Base-by-base conservation (phyloP, 2,888 invertebrate species). In the Plagodis dolabraria region DNA sequence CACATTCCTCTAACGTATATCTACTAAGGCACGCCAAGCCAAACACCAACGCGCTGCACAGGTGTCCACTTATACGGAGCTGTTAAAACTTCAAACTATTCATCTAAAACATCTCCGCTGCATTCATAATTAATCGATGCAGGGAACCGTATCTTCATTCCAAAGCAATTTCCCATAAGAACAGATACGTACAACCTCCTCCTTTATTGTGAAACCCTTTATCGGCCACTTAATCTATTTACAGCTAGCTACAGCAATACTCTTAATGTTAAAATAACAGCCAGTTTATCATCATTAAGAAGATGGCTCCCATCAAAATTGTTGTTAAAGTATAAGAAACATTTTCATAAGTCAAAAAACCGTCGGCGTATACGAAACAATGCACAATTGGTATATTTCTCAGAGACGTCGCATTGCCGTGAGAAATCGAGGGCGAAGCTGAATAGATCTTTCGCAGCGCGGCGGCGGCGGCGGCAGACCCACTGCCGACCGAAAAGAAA, bases 401-500 rank as follows among this genome's bases (percentile, higher is more conserved):
- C 64, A 60, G 62, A 63, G 65, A 58, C 61, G 59, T 65, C 59
- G 62, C 60, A 63, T 57, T 60, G 65, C 60, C 67, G 70, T 69
- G 71, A 69, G 69, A 71, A 69, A 69, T 82, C 78, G 78, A 82
- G 83, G 84, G 79, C 83, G 73, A 74, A 76, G 69, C 74, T 75
- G 78, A 80, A 79, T 79, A 75, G 78, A 70, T 64, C 71, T 63
- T 61, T 53, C 67, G 71, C 22, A 22, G 22, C 22, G 22, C 22
- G 22, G 22, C 22, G 22, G 22, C 22, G 22, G 22, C 22, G 22
- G 22, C 71, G 70, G 69, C 71, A 72, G 70, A 70, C 67, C 60
- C 69, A 67, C 55, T 66, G 76, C 75, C 74, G 75, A 65, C 71
- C 76, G 75, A 83, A 87, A 86, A 83, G 87, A 88, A 87, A 87